phyloP scores from a whole-genome alignment of 2,797 vertebrate genomes.

The Neopelma chrysocephalum region DNA sequence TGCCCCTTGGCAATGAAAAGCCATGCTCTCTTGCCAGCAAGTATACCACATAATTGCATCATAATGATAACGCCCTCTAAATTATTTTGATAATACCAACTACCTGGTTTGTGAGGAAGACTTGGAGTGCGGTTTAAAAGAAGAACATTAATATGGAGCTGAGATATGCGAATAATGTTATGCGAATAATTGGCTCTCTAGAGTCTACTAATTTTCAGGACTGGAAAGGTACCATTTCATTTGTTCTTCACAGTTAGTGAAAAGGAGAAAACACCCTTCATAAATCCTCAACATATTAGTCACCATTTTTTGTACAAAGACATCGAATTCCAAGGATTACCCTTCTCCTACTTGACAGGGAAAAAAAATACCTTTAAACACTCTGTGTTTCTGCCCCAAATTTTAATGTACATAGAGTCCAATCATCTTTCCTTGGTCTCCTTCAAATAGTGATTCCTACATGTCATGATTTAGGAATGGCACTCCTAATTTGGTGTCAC shows the following conservation, averaged over 20 bases:
- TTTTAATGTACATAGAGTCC: neutral
- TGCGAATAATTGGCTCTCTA: conserved; percentile 75
- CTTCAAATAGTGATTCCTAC: neutral
- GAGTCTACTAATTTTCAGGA: conserved; percentile 68
- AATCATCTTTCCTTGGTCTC: neutral
- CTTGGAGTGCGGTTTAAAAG: conserved; percentile 51
- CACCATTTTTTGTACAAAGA: conserved; percentile 32
- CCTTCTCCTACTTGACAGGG: neutral
- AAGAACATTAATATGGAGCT: conserved; percentile 51
- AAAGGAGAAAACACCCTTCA: conserved; percentile 48
- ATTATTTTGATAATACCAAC: conserved; percentile 69
- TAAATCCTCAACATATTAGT: conserved; percentile 63
- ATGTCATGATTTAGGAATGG: neutral
- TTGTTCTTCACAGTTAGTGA: conserved; percentile 57
- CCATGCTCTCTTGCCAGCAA: conserved; percentile 70
- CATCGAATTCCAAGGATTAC: conserved; percentile 25
- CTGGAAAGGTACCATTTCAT: conserved; percentile 66
- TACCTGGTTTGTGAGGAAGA: conserved; percentile 44
- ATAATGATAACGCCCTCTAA: conserved; percentile 68
- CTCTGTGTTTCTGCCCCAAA: neutral
- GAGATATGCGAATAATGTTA: conserved; percentile 58
- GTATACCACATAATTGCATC: conserved; percentile 70
- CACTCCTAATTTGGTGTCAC: no score
- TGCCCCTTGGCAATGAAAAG: conserved; percentile 74
- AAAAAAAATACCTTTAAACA: neutral